phyloP scores from a whole-genome alignment of 2,797 vertebrate species.

The Varecia variegata region DNA sequence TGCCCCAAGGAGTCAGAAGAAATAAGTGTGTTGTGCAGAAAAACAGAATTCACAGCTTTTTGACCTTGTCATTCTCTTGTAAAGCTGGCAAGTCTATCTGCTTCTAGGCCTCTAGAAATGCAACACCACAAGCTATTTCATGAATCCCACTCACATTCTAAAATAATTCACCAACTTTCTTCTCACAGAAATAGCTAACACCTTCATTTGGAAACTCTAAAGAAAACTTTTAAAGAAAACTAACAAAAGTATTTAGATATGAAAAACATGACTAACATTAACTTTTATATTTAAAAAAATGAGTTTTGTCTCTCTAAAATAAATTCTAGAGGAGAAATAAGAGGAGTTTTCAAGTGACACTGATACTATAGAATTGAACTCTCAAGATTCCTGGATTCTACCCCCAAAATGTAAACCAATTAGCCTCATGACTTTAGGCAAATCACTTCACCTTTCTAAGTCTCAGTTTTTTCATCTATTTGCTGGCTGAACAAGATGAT shows the following conservation, averaged over 20 bases:
- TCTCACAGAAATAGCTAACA: slow-evolving; percentile 8
- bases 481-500: not conserved
- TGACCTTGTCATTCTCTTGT: not conserved
- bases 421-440: not conserved
- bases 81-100: not conserved
- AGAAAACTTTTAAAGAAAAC: not conserved
- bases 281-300: slow-evolving; percentile 8
- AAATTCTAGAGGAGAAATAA: slow-evolving; percentile 12
- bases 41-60: slow-evolving; percentile 14
- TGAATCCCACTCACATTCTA: not conserved
- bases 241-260: not conserved
- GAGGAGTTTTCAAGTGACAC: not conserved
- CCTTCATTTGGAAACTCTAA: not conserved
- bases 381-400: not conserved
- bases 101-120: not conserved
- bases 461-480: not conserved
- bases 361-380: not conserved
- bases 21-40: not conserved
- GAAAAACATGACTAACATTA: not conserved
- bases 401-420: not conserved
- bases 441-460: not conserved
- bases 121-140: not conserved
- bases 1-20: not conserved
- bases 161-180: slow-evolving; percentile 22
- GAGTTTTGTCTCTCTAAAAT: not conserved